phyloP scores from a whole-genome alignment of 2,888 invertebrate genomes.

The Leptinotarsa haldemani region DNA sequence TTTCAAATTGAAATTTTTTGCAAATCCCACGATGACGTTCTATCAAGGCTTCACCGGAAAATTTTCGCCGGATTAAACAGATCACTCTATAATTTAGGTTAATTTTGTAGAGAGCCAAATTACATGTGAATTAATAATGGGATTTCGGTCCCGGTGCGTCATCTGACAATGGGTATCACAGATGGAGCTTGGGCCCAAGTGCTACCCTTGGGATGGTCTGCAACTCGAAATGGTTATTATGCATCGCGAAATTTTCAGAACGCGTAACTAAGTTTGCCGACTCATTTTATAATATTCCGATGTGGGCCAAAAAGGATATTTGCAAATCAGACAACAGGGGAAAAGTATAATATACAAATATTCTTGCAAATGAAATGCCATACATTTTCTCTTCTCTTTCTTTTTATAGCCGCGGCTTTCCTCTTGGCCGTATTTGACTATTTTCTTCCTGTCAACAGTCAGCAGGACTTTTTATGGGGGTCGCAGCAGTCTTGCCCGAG shows the following conservation, averaged over 20 bases:
- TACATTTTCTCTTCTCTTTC: too few relatives aligned
- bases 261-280: neutral
- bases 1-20: conserved; percentile 20
- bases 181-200: conserved; percentile 30
- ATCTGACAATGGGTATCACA: conserved; percentile 36
- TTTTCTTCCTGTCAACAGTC: too few relatives aligned
- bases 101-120: conserved; percentile 62
- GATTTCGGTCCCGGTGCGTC: conserved; percentile 56
- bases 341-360: too few relatives aligned
- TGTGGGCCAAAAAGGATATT: neutral
- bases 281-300: neutral
- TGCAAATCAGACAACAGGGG: too few relatives aligned
- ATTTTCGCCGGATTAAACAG: conserved; percentile 52
- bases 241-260: neutral
- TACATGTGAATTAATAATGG: conserved; percentile 62
- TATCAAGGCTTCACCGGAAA: conserved; percentile 39
- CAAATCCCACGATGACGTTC: conserved; percentile 36
- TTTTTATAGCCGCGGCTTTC: too few relatives aligned
- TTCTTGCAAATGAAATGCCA: too few relatives aligned
- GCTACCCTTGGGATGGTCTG: neutral
- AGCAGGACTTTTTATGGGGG: too few relatives aligned
- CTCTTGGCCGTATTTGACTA: too few relatives aligned
- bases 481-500: too few relatives aligned
- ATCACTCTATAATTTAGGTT: conserved; percentile 61
- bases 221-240: conserved; percentile 19